A percentile compares a stretch with the other conserved stretches of the same genome.
These are phyloP conservation scores for Sternarchorhynchus goeldii DNA, from an alignment of 2,797 vertebrate genomes.

Conservation along the genomic window DNA sequence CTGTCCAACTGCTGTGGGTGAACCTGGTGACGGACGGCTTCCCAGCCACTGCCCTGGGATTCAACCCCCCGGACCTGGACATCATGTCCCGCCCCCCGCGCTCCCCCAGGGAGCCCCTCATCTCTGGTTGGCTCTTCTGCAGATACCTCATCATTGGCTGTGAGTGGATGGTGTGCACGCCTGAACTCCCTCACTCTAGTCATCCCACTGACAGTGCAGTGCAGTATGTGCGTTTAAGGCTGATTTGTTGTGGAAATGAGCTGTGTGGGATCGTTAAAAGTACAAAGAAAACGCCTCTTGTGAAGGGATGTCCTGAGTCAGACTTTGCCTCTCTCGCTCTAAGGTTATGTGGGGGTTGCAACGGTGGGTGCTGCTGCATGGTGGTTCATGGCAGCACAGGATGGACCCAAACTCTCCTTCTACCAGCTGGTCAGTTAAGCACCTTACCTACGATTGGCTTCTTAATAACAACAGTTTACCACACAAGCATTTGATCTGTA, in stretches of 20 bases:
- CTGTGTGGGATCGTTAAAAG: not conserved
- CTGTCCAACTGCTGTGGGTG: slow-evolving; percentile 80
- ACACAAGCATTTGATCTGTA: not conserved
- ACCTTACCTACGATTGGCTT: not conserved
- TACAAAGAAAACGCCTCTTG: not conserved
- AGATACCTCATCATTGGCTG: slow-evolving; percentile 81
- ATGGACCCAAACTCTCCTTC: slow-evolving; percentile 76
- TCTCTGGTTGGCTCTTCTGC: slow-evolving; percentile 80
- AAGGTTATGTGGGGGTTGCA: slow-evolving; percentile 79
- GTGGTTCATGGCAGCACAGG: slow-evolving; percentile 82
- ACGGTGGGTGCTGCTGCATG: slow-evolving; percentile 80
- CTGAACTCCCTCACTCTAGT: not conserved
- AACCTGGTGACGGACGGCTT: slow-evolving; percentile 81
- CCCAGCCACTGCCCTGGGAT: slow-evolving; percentile 79
- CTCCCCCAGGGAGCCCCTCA: slow-evolving; percentile 77
- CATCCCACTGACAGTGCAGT: too few relatives aligned
- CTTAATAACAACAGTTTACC: not conserved
- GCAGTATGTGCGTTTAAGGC: not conserved
- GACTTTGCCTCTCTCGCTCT: slow-evolving; percentile 1
- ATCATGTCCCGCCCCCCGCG: slow-evolving; percentile 81
- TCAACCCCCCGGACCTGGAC: slow-evolving; percentile 80
- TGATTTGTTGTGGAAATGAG: not conserved
- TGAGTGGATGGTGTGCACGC: slow-evolving; percentile 59
- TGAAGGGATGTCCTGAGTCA: not conserved
- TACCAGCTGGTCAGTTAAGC: slow-evolving; percentile 71